phyloP scores from a whole-genome alignment of 2,888 invertebrate species.

The Xanthorhoe spadicearia region DNA sequence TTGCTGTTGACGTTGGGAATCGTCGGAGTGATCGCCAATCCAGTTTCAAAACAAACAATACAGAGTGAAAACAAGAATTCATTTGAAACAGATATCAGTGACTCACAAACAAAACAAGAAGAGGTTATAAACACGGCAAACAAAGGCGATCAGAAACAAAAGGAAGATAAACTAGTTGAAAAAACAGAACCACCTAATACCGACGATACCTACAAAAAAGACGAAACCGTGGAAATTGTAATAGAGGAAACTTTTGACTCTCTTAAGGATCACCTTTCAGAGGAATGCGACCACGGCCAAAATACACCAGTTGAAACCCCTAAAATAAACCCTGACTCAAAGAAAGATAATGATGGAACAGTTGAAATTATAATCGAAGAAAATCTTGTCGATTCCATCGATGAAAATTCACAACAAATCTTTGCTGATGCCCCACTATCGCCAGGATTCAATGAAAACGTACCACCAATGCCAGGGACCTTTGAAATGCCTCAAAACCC shows the following conservation, averaged over 20 bases:
- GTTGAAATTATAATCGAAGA: conserved; percentile 64
- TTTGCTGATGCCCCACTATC: neutral
- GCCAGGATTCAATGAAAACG: conserved; percentile 10
- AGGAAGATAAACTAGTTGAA: conserved; percentile 47
- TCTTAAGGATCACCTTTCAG: conserved; percentile 17
- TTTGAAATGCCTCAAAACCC: neutral
- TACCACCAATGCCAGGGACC: neutral
- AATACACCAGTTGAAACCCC: conserved; percentile 43
- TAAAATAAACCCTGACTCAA: conserved; percentile 26
- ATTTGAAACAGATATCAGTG: conserved; percentile 49
- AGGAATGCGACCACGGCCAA: conserved; percentile 49
- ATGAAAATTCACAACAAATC: conserved; percentile 15
- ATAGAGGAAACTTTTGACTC: conserved; percentile 57
- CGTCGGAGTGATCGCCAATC: conserved; percentile 55
- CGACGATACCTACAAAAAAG: conserved; percentile 29
- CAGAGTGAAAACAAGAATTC: conserved; percentile 49
- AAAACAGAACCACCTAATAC: conserved; percentile 36
- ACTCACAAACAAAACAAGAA: conserved; percentile 53
- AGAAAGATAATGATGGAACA: conserved; percentile 45
- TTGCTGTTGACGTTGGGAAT: conserved; percentile 60
- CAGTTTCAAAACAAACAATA: conserved; percentile 55
- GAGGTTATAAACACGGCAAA: conserved; percentile 48
- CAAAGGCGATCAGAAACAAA: conserved; percentile 55
- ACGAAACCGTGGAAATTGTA: conserved; percentile 55
- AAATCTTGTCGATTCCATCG: conserved; percentile 42